Base-by-base conservation (phyloP, 2,797 vertebrate species). In the Toxotes lorentzi region DNA sequence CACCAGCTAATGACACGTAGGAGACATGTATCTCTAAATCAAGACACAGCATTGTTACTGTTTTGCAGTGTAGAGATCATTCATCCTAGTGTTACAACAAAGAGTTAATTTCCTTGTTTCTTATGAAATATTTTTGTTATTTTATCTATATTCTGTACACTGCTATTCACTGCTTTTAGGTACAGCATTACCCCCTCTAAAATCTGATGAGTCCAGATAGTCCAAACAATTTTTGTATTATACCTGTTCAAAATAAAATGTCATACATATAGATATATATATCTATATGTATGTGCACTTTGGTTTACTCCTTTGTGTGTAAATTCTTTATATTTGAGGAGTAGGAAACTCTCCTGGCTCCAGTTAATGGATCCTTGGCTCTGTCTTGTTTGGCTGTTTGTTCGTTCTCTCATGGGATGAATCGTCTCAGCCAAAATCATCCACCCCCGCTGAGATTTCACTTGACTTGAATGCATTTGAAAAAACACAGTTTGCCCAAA, bases 351-450 rank as follows among this genome's bases (percentile, higher is more conserved):
- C 57, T 53, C 27, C 67, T 57, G 65, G 30, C 59, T 69, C 78
- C 70, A 43, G 5, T 70, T 24, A 73, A 65, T 57, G 16, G 53
- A 68, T 65, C 40, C 34, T 57, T 82, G 70, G 66, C 78, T 72
- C 43, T 21, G 56, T 63, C 78, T 70, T 11, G 56, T 83, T 82
- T 78, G 79, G 71, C 73, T 51, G 54, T 59, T 47, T 81, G 50
- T 76, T 61, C 32, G 4, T 16, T 23, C 41, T 70, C 70, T 82
- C 75, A 56, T 40, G 81, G 67, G 76, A 81, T 8, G 58, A 79
- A 47, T 74, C 8, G 14, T 59, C 77, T 83, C 70, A 66, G 63
- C 54, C 73, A 82, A 65, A 80, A 70, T 76, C 74, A 24, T 84
- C 60, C 61, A 53, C 60, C 34, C 73, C 61, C 24, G 32, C 62